Evolutionary conservation across 2,797 vertebrate species (phyloP).

Genomic region (Leuciscus waleckii): DNA sequence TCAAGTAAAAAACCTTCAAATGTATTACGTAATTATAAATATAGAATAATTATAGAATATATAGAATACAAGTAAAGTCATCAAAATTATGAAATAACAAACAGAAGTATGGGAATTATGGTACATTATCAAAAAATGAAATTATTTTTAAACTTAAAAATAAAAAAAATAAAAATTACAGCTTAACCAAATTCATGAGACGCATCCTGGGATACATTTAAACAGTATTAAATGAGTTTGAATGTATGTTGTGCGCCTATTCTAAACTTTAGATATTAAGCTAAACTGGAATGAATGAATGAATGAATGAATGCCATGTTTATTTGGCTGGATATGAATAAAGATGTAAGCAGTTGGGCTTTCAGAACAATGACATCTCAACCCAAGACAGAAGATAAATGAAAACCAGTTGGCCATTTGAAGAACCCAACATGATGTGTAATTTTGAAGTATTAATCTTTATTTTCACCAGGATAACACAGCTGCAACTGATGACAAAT

Average conservation of each 20-base stretch:
- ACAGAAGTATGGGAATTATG: neutral
- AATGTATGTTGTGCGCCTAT: neutral
- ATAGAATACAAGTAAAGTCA: neutral
- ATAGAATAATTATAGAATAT: neutral
- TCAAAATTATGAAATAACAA: neutral
- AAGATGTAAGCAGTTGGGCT: constrained; percentile 18
- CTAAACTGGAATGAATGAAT: neutral
- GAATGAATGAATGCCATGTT: neutral
- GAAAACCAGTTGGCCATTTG: constrained; percentile 67
- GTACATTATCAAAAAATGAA: too few species aligned
- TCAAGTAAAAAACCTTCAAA: neutral
- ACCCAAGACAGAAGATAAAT: constrained; percentile 53
- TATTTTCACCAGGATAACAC: constrained; percentile 69
- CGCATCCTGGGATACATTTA: too few species aligned
- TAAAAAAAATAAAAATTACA: neutral
- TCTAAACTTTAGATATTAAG: neutral
- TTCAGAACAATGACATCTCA: constrained; percentile 28
- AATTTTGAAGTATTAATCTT: constrained; percentile 72
- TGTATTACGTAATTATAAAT: neutral
- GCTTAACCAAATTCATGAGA: neutral
- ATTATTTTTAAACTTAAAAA: neutral
- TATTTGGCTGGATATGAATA: constrained; percentile 20
- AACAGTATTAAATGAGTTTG: neutral
- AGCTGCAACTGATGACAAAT: constrained; percentile 65
- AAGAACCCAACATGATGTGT: constrained; percentile 64